Conservation (phyloP, 2,888 invertebrate species). For the Yponomeuta cagnagella region DNA sequence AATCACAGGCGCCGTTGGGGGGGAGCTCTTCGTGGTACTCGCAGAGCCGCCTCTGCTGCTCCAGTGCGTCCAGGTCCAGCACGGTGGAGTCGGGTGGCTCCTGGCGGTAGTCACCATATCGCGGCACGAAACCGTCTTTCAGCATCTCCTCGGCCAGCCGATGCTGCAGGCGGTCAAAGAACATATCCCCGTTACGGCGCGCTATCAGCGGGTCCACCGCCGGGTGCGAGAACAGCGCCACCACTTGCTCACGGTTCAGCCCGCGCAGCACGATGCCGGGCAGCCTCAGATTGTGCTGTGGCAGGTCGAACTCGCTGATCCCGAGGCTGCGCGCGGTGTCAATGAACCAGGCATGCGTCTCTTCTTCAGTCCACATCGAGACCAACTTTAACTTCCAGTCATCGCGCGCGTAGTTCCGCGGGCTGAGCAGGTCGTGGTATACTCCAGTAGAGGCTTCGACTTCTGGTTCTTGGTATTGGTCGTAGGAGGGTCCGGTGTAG, state of each 20-base stretch:
- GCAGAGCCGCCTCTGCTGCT: neutral
- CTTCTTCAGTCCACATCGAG: conserved; percentile 72
- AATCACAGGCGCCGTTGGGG: neutral
- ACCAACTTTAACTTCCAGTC: conserved; percentile 74
- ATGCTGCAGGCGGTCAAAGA: conserved; percentile 55
- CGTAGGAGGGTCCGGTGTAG: conserved; percentile 53
- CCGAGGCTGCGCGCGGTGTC: conserved; percentile 53
- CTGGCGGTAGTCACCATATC: neutral
- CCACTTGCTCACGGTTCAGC: conserved; percentile 56
- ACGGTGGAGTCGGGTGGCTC: neutral
- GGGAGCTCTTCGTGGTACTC: neutral
- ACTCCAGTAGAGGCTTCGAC: conserved; percentile 51
- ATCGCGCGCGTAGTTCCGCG: conserved; percentile 50
- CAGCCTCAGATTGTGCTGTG: conserved; percentile 60
- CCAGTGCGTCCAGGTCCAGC: neutral
- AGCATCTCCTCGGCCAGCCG: conserved; percentile 50
- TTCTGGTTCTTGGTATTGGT: conserved; percentile 55
- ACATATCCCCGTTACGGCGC: conserved; percentile 47
- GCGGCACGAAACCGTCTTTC: conserved; percentile 28
- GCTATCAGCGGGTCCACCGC: conserved; percentile 45
- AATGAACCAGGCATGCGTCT: conserved; percentile 74
- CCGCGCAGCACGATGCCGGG: conserved; percentile 50
- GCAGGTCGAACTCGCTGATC: conserved; percentile 56
- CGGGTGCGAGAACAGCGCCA: conserved; percentile 49
- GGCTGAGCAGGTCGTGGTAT: conserved; percentile 59